Percentiles rank a stretch among this genome's conserved stretches.
Conservation (phyloP, 1,140 invertebrate genomes). For the Periplaneta americana region DNA sequence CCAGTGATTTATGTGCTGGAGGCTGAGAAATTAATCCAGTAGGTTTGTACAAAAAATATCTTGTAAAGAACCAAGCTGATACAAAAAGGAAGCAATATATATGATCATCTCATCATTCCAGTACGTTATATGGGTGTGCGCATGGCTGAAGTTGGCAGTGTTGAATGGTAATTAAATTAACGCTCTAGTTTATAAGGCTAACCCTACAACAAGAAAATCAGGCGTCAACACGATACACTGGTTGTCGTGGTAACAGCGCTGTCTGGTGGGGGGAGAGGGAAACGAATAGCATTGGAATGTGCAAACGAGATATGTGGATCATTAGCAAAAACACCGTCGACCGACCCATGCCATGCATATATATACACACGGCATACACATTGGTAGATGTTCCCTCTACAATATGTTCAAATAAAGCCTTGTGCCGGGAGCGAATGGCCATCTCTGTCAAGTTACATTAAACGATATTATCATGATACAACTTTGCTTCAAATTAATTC, state of each 20-base stretch:
- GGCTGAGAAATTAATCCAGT: not conserved
- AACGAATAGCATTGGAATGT: not conserved
- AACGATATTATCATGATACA: too few species aligned
- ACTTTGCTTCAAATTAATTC: too few species aligned
- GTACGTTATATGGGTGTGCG: not conserved
- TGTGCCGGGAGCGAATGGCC: too few species aligned
- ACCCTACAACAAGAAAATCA: not conserved
- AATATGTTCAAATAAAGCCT: not conserved
- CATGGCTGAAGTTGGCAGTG: not conserved
- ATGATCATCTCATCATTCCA: not conserved
- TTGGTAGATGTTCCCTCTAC: not conserved
- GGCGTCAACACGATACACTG: not conserved
- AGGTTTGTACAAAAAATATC: not conserved
- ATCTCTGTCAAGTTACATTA: too few species aligned
- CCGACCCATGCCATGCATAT: not conserved
- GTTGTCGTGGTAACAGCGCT: not conserved
- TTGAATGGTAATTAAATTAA: not conserved
- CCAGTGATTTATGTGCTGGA: not conserved
- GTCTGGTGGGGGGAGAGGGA: not conserved
- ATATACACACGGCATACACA: not conserved
- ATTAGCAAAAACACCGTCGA: not conserved
- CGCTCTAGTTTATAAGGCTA: not conserved
- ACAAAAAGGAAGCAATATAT: not conserved
- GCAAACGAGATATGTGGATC: not conserved
- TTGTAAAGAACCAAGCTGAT: not conserved